phyloP scores from a whole-genome alignment of 2,113 vertebrate genomes.

The Gorsachius goisagi region DNA sequence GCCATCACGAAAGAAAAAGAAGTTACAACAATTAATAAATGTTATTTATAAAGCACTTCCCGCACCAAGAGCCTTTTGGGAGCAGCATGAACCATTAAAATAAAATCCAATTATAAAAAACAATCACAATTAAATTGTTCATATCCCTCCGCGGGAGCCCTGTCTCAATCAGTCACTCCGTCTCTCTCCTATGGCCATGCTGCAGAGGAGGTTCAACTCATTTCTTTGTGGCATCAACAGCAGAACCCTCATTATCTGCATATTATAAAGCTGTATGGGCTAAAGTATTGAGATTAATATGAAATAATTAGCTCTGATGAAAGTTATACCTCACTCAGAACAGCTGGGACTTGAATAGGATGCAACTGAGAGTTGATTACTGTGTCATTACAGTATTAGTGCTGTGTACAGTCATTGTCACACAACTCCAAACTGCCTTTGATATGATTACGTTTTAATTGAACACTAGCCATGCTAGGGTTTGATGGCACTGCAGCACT shows the following conservation, averaged over 20 bases:
- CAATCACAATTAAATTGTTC: conserved; percentile 45
- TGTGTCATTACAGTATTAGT: conserved; percentile 25
- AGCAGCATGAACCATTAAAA: conserved; percentile 16
- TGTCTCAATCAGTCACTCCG: not conserved
- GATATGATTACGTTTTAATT: conserved; percentile 29
- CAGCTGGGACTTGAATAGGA: conserved; percentile 16
- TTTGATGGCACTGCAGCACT: not conserved
- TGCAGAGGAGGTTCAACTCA: conserved; percentile 2
- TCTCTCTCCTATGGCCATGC: not conserved
- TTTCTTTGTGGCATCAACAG: conserved; percentile 25
- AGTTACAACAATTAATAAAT: not conserved
- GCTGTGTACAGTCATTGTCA: conserved; percentile 12
- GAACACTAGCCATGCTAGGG: not conserved
- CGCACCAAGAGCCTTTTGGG: not conserved
- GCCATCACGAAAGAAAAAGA: not conserved
- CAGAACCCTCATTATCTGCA: conserved; percentile 1
- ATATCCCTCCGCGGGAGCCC: not conserved
- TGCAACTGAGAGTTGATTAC: conserved; percentile 44
- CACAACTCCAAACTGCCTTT: not conserved
- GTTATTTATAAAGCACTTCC: conserved; percentile 42
- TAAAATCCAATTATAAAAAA: conserved; percentile 48
- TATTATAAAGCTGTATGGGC: conserved; percentile 1
- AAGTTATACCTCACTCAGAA: conserved; percentile 20
- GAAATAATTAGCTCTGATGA: conserved; percentile 35
- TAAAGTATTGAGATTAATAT: conserved; percentile 6